These are phyloP conservation scores for Orthonevra nobilis DNA, from an alignment of 2,888 invertebrate genomes.

Conservation along the genomic window DNA sequence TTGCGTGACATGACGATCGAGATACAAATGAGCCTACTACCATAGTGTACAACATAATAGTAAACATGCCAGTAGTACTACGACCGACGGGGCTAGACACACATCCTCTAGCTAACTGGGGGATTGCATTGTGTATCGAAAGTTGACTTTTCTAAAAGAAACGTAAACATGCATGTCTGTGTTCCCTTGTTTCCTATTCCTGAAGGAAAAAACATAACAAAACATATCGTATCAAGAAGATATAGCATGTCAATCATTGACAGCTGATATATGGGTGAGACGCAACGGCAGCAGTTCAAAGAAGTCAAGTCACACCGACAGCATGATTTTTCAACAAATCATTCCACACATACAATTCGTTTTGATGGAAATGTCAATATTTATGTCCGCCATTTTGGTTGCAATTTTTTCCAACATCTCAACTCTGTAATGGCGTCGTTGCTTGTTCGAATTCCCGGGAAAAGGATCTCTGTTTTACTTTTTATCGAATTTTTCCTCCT, in stretches of 20 bases:
- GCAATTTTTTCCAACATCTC: slow-evolving; percentile 22
- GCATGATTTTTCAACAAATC: slow-evolving; percentile 52
- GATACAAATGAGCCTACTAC: slow-evolving; percentile 70
- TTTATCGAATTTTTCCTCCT: slow-evolving; percentile 12
- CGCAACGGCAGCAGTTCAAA: not conserved
- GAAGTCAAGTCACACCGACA: slow-evolving; percentile 30
- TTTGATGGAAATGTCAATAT: slow-evolving; percentile 57
- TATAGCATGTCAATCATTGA: slow-evolving; percentile 59
- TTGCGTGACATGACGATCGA: slow-evolving; percentile 73
- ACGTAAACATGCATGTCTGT: slow-evolving; percentile 64
- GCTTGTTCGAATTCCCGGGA: slow-evolving; percentile 37
- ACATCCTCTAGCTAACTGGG: not conserved
- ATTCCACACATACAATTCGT: slow-evolving; percentile 10
- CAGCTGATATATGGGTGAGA: slow-evolving; percentile 43
- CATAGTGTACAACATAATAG: slow-evolving; percentile 24
- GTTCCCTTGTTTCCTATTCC: slow-evolving; percentile 35
- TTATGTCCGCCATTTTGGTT: slow-evolving; percentile 59
- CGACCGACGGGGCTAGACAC: slow-evolving; percentile 17
- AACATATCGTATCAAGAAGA: slow-evolving; percentile 18
- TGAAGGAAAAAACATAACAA: too few relatives aligned
- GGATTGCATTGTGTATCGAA: slow-evolving; percentile 55
- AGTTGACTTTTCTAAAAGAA: slow-evolving; percentile 60
- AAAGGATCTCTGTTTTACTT: slow-evolving; percentile 11
- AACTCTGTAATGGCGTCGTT: slow-evolving; percentile 64
- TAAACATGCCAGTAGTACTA: slow-evolving; percentile 68